Percentiles rank a stretch among this genome's conserved stretches.
phyloP scores from a whole-genome alignment of 2,888 invertebrate genomes.

The Mermis nigrescens region DNA sequence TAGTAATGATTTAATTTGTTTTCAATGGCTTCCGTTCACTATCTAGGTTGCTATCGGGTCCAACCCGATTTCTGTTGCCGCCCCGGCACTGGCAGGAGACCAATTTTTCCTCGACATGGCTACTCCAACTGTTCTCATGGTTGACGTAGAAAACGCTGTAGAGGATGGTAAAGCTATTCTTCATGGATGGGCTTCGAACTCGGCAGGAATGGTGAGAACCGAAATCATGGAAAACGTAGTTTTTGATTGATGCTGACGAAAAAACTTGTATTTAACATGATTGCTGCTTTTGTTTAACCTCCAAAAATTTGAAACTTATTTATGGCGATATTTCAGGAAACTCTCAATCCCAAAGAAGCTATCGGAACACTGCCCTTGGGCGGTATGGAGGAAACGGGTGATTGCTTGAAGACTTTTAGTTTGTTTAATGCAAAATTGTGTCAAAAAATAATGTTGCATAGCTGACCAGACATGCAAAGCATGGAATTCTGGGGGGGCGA shows the following conservation, averaged over 20 bases:
- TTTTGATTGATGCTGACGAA: too few species aligned
- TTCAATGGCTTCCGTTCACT: too few species aligned
- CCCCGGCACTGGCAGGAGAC: slow-evolving; percentile 51
- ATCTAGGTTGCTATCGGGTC: neutral
- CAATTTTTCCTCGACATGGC: slow-evolving; percentile 81
- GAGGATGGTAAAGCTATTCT: slow-evolving; percentile 58
- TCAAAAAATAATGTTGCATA: too few species aligned
- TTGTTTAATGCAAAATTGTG: too few species aligned
- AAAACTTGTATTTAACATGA: too few species aligned
- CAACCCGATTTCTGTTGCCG: slow-evolving; percentile 65
- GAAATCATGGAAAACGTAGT: too few species aligned
- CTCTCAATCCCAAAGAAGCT: slow-evolving; percentile 27
- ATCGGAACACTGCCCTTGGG: slow-evolving; percentile 33
- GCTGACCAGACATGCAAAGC: neutral
- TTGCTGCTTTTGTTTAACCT: too few species aligned
- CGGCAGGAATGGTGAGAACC: slow-evolving; percentile 40
- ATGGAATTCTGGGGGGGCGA: too few species aligned
- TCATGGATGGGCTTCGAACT: slow-evolving; percentile 62
- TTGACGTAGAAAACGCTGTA: slow-evolving; percentile 61
- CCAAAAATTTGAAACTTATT: too few species aligned
- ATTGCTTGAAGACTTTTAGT: too few species aligned
- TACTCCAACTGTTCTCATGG: slow-evolving; percentile 73
- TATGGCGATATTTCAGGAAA: slow-evolving; percentile 15
- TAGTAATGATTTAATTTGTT: too few species aligned
- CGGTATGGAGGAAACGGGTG: slow-evolving; percentile 26